A percentile compares a stretch with the other conserved stretches of the same genome.
phyloP scores from a whole-genome alignment of 1,140 invertebrate genomes.

The Neodiprion fabricii region DNA sequence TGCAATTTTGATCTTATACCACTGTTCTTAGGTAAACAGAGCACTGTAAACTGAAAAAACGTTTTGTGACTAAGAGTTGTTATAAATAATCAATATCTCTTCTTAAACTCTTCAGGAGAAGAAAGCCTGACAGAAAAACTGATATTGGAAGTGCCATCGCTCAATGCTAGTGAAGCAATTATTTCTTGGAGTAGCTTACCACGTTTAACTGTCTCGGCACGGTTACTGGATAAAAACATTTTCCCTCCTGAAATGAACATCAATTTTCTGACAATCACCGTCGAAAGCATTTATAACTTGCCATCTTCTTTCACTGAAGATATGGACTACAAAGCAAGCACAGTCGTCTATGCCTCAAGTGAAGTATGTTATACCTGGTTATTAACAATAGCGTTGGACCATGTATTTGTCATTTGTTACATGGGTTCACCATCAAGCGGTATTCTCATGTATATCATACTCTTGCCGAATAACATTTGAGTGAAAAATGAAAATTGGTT shows the following conservation, averaged over 20 bases:
- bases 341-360: constrained; percentile 27
- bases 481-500: no score
- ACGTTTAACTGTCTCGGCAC: constrained; percentile 27
- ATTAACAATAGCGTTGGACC: background rate
- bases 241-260: constrained; percentile 17
- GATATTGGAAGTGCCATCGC: constrained; percentile 33
- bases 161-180: constrained; percentile 23
- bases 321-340: constrained; percentile 36
- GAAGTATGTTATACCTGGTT: constrained; percentile 22
- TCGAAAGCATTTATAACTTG: constrained; percentile 45
- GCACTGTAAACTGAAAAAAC: background rate
- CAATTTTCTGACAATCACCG: constrained; percentile 40
- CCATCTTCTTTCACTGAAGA: constrained; percentile 30
- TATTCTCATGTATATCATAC: no score
- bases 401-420: no score
- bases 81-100: background rate
- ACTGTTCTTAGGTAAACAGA: constrained; percentile 34
- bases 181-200: constrained; percentile 42
- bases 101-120: constrained; percentile 33
- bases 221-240: constrained; percentile 9
- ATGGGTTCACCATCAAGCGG: no score
- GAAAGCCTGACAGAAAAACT: constrained; percentile 30
- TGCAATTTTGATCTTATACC: constrained; percentile 44
- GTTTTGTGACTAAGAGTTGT: background rate
- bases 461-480: no score